Conservation (phyloP, 2,888 invertebrate genomes). For the Dicyrtoma fusca region DNA sequence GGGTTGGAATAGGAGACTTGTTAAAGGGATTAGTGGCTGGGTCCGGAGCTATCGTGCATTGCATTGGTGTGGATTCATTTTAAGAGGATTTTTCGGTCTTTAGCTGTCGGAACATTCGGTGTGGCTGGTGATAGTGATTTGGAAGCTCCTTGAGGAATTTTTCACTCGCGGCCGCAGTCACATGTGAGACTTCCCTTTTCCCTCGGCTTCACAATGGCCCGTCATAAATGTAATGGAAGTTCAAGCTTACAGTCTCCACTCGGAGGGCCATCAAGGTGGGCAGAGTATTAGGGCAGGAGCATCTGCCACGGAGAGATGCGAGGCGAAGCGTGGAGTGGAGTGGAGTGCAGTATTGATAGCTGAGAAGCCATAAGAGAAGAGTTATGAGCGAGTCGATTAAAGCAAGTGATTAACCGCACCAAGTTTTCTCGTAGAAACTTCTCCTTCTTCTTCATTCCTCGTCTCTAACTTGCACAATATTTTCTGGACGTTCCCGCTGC, state of each 20-base stretch:
- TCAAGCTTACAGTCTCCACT: neutral
- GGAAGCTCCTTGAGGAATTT: too few species aligned
- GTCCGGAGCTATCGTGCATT: neutral
- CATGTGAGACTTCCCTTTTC: neutral
- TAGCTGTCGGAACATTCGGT: too few species aligned
- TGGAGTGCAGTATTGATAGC: constrained; percentile 50
- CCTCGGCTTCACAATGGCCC: neutral
- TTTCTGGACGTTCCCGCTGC: neutral
- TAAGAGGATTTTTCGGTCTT: constrained; percentile 1
- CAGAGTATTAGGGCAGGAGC: neutral
- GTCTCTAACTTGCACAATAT: neutral
- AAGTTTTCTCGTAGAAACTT: constrained; percentile 34
- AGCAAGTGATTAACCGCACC: constrained; percentile 53
- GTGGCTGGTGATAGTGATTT: too few species aligned
- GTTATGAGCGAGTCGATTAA: constrained; percentile 55
- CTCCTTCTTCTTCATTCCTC: constrained; percentile 1
- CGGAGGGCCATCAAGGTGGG: neutral
- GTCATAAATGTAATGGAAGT: constrained; percentile 18
- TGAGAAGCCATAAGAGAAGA: constrained; percentile 53
- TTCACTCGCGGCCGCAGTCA: neutral
- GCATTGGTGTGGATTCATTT: constrained; percentile 3
- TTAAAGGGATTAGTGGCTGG: constrained; percentile 27
- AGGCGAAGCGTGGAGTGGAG: neutral
- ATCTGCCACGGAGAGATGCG: constrained; percentile 8
- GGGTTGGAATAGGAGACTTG: too few species aligned